Evolutionary conservation across 2,113 vertebrate genomes (phyloP).

Genomic region (Passerina amoena): DNA sequence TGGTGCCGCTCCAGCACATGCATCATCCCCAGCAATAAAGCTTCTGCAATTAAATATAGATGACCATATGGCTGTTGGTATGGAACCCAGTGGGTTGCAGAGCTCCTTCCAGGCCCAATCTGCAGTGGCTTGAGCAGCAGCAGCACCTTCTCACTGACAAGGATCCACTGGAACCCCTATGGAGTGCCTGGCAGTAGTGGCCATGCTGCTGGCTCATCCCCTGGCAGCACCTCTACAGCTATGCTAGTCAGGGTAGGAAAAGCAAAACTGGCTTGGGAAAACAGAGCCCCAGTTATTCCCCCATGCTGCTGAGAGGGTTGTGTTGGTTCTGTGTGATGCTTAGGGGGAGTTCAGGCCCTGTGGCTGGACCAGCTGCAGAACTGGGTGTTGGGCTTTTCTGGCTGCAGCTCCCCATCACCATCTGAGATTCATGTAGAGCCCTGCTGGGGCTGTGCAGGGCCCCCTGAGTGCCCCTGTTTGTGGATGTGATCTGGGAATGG

Average conservation of each 20-base stretch:
- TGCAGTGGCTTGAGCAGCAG: not conserved
- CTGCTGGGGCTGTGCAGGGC: accelerated
- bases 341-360: not conserved
- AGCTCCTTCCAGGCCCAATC: slow-evolving; percentile 3
- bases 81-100: slow-evolving; percentile 27
- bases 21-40: slow-evolving; percentile 50
- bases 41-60: slow-evolving; percentile 59
- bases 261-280: not conserved
- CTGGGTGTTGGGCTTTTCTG: not conserved
- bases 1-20: slow-evolving; percentile 37
- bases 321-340: not conserved
- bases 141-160: not conserved
- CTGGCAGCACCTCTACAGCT: not conserved
- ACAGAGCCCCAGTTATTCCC: accelerated
- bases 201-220: not conserved
- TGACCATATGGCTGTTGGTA: slow-evolving; percentile 49
- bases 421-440: not conserved
- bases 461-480: not conserved
- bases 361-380: not conserved
- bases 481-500: not conserved
- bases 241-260: not conserved
- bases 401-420: not conserved
- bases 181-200: not conserved
- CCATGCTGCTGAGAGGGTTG: accelerated
- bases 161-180: accelerated